A percentile compares a stretch with the other conserved stretches of the same genome.
These are phyloP conservation scores for Panurus biarmicus DNA, from an alignment of 2,113 vertebrate species.

Conservation along the genomic window DNA sequence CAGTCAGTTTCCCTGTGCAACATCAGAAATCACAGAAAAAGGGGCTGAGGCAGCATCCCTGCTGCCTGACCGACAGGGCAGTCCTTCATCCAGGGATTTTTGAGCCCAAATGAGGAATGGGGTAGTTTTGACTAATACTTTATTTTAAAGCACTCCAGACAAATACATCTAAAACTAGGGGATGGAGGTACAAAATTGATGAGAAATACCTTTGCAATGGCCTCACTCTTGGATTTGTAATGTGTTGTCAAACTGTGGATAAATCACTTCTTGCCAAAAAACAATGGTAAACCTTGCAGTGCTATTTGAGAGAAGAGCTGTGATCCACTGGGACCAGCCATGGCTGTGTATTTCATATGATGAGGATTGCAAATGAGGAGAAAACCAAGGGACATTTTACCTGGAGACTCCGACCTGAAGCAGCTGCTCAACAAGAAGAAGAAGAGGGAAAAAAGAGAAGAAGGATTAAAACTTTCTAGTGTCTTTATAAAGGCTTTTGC, in stretches of 20 bases:
- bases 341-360: neutral
- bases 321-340: neutral
- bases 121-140: neutral
- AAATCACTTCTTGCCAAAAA: neutral
- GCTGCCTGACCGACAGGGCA: fast-evolving
- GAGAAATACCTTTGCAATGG: neutral
- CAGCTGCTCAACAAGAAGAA: neutral
- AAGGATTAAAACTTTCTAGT: neutral
- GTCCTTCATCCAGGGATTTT: neutral
- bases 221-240: neutral
- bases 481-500: neutral
- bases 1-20: neutral
- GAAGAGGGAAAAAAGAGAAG: neutral
- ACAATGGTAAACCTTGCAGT: neutral
- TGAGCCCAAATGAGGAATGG: neutral
- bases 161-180: neutral
- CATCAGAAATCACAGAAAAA: neutral
- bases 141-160: neutral
- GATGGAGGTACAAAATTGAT: neutral
- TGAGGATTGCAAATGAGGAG: neutral
- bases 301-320: neutral
- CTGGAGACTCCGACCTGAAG: neutral
- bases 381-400: neutral
- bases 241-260: neutral
- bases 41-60: neutral